Conservation (phyloP, 2,113 vertebrate genomes). For the Panthera uncia region DNA sequence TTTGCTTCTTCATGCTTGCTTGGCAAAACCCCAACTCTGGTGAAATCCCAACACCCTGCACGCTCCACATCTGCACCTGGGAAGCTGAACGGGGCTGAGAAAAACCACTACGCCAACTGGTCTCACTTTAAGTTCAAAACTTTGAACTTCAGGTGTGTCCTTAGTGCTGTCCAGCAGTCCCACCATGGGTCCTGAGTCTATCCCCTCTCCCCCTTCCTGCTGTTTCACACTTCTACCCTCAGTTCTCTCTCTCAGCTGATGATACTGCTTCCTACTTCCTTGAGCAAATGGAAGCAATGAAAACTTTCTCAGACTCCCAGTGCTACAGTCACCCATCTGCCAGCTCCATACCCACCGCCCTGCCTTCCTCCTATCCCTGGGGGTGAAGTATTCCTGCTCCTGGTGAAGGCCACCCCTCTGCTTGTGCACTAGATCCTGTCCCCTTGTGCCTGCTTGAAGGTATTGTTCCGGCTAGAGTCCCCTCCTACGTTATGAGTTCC, state of each 20-base stretch:
- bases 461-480: neutral
- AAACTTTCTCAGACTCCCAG: neutral
- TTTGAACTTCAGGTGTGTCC: neutral
- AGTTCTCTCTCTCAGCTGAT: neutral
- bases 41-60: neutral
- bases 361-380: neutral
- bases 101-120: neutral
- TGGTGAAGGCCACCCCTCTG: neutral
- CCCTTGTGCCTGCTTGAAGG: neutral
- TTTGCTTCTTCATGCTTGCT: neutral
- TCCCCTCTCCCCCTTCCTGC: too few species aligned
- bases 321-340: neutral
- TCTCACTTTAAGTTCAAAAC: neutral
- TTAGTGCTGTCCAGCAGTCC: too few species aligned
- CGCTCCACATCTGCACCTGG: neutral
- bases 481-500: neutral
- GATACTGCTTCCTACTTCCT: neutral
- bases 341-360: neutral
- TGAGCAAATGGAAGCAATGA: neutral
- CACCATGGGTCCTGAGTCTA: accelerated
- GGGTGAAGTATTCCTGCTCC: neutral
- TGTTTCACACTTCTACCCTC: neutral
- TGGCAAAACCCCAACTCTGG: neutral
- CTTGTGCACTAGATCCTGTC: neutral
- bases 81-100: neutral